Evolutionary conservation across 2,113 vertebrate genomes (phyloP).

Genomic region (Canis aureus): DNA sequence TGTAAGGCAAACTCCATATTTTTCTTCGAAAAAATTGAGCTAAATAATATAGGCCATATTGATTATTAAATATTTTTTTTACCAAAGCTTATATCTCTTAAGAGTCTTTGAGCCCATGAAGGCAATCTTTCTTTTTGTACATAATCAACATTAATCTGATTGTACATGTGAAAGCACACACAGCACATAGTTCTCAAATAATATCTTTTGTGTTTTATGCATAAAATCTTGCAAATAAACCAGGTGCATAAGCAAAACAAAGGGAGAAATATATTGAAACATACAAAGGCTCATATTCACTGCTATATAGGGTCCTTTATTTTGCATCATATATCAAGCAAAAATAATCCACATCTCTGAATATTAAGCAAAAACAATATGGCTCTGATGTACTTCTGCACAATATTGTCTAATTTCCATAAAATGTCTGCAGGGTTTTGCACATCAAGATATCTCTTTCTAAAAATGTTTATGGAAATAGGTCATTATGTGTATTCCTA

Average conservation of each 20-base stretch:
- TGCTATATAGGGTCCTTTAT: slow-evolving; percentile 72
- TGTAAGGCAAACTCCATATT: slow-evolving; percentile 43
- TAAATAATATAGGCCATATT: slow-evolving; percentile 35
- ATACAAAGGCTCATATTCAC: slow-evolving; percentile 78
- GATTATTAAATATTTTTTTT: slow-evolving; percentile 12
- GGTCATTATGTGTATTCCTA: slow-evolving; percentile 85
- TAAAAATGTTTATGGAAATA: slow-evolving; percentile 88
- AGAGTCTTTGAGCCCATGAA: slow-evolving; percentile 9
- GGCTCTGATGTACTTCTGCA: slow-evolving; percentile 76
- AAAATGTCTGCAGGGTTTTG: slow-evolving; percentile 88
- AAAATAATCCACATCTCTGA: slow-evolving; percentile 84
- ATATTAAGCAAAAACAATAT: slow-evolving; percentile 81
- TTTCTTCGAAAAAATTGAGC: slow-evolving; percentile 58
- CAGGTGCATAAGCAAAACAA: slow-evolving; percentile 76
- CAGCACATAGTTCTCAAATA: not conserved
- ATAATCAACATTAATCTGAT: slow-evolving; percentile 61
- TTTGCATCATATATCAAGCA: slow-evolving; percentile 76
- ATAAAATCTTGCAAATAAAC: slow-evolving; percentile 69
- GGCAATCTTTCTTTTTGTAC: not conserved
- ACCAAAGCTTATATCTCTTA: slow-evolving; percentile 45
- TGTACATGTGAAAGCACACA: not conserved
- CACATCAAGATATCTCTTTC: slow-evolving; percentile 84
- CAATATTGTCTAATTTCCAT: slow-evolving; percentile 85
- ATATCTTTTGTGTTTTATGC: slow-evolving; percentile 60
- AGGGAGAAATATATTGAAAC: slow-evolving; percentile 76